Evolutionary conservation across 2,113 vertebrate species (phyloP).

Genomic region (Takifugu flavidus): DNA sequence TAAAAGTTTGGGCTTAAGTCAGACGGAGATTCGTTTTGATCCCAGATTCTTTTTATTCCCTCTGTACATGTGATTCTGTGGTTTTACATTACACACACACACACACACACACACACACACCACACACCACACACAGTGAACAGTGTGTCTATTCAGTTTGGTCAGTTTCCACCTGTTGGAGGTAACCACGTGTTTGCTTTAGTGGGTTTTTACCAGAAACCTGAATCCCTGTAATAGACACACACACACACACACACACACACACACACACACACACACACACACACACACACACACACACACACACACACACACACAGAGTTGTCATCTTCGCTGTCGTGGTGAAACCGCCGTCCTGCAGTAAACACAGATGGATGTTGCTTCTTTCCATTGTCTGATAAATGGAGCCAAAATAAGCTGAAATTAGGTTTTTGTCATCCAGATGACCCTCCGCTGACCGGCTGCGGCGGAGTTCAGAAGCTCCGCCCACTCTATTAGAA

Average conservation of each 20-base stretch:
- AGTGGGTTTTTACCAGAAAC: conserved; percentile 77
- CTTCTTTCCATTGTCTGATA: no score
- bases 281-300: no score
- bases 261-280: no score
- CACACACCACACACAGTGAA: conserved; percentile 50
- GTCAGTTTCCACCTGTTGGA: conserved; percentile 75
- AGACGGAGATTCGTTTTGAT: neutral
- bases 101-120: conserved; percentile 17
- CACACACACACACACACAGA: no score
- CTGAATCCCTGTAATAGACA: conserved; percentile 53
- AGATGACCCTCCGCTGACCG: neutral
- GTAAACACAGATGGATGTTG: no score
- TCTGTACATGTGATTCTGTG: conserved; percentile 10
- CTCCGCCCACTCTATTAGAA: neutral
- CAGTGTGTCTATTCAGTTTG: conserved; percentile 76
- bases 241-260: no score
- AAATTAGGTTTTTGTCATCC: no score
- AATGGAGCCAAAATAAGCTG: no score
- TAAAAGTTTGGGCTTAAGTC: neutral
- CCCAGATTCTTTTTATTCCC: conserved; percentile 19
- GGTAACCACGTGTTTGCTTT: conserved; percentile 72
- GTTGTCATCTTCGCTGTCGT: no score
- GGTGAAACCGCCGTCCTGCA: no score
- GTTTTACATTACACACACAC: conserved; percentile 33
- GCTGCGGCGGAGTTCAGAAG: neutral